A percentile compares a stretch with the other conserved stretches of the same genome.
Evolutionary conservation across 2,888 invertebrate genomes (phyloP).

Genomic region (Perizoma affinitatum): DNA sequence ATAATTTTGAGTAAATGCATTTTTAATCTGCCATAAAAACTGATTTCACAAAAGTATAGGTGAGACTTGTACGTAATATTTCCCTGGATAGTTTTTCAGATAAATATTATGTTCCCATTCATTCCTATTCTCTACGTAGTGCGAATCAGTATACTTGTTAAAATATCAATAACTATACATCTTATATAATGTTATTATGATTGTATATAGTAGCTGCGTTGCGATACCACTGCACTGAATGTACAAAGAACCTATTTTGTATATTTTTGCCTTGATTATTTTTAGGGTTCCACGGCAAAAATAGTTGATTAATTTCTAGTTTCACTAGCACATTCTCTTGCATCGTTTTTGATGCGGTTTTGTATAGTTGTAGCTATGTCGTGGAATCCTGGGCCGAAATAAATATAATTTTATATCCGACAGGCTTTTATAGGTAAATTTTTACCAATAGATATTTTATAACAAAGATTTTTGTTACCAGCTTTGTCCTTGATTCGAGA

Average conservation of each 20-base stretch:
- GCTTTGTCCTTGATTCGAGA: constrained; percentile 40
- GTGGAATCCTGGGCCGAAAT: constrained; percentile 43
- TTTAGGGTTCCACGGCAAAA: constrained; percentile 40
- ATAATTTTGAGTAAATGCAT: too few species aligned
- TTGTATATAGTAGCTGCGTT: constrained; percentile 28
- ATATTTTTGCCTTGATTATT: constrained; percentile 48
- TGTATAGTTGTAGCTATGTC: constrained; percentile 31
- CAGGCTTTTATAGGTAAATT: constrained; percentile 51
- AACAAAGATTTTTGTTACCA: constrained; percentile 57
- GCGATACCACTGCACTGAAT: constrained; percentile 33
- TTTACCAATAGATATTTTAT: constrained; percentile 46
- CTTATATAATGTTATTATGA: constrained; percentile 11
- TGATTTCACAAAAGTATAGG: too few species aligned
- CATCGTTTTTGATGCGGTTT: constrained; percentile 40
- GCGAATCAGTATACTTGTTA: constrained; percentile 2
- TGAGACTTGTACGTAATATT: too few species aligned
- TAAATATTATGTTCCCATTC: too few species aligned
- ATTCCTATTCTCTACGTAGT: neutral
- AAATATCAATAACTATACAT: constrained; percentile 9
- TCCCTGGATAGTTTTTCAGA: too few species aligned
- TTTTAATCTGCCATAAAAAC: too few species aligned
- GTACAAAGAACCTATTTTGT: constrained; percentile 46
- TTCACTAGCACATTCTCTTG: constrained; percentile 30
- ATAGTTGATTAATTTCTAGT: constrained; percentile 23
- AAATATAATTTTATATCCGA: constrained; percentile 44